Evolutionary conservation across 2,113 vertebrate genomes (phyloP).

Genomic region (Egretta garzetta): DNA sequence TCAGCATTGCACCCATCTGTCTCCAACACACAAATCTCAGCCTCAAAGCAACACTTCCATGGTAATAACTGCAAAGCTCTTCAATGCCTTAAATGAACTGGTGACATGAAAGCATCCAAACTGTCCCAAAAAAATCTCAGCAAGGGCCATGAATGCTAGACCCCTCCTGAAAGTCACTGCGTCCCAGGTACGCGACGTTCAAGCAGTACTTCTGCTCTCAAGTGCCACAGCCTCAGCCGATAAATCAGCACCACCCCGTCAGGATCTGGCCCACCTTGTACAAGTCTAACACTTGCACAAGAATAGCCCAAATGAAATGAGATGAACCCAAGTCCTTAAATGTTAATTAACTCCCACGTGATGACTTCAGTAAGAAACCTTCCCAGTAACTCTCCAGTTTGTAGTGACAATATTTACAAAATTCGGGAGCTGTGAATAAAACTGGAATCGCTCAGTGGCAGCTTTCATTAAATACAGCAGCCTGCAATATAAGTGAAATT

Average conservation of each 20-base stretch:
- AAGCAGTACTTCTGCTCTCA: not conserved
- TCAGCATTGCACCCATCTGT: not conserved
- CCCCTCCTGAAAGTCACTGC: not conserved
- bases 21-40: not conserved
- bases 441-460: not conserved
- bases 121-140: not conserved
- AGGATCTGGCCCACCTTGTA: not conserved
- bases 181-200: accelerated
- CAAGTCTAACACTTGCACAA: not conserved
- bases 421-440: not conserved
- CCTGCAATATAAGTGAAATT: not conserved
- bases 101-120: not conserved
- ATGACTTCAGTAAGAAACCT: not conserved
- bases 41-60: not conserved
- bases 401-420: not conserved
- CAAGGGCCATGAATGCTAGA: not conserved
- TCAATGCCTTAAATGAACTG: not conserved
- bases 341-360: not conserved
- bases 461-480: not conserved
- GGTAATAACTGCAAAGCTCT: not conserved
- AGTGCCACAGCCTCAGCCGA: not conserved
- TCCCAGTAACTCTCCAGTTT: not conserved
- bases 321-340: not conserved
- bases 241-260: not conserved
- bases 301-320: not conserved